Percentiles rank a stretch among this genome's conserved stretches.
phyloP scores from a whole-genome alignment of 2,113 vertebrate genomes.

The Cyrtonyx montezumae region DNA sequence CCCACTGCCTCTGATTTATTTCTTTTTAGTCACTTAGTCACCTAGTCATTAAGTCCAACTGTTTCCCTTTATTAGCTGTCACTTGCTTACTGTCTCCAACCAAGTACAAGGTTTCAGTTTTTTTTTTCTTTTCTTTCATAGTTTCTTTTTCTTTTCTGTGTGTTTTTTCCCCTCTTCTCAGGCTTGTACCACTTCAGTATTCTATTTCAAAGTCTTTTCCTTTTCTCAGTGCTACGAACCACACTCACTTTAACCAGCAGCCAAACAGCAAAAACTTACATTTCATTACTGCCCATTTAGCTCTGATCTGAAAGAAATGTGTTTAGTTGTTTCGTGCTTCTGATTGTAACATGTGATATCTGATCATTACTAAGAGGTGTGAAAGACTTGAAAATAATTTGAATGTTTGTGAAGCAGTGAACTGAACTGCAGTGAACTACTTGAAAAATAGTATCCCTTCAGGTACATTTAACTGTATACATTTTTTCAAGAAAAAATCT shows the following conservation, averaged over 20 bases:
- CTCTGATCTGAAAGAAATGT: not conserved
- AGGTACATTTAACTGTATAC: not conserved
- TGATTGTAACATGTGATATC: not conserved
- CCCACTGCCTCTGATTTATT: not conserved
- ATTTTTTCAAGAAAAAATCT: not conserved
- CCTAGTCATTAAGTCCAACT: not conserved
- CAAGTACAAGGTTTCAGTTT: not conserved
- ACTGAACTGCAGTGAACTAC: not conserved
- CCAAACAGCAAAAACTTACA: not conserved
- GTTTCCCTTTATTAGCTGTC: not conserved
- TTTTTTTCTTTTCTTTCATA: not conserved
- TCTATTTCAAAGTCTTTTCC: not conserved
- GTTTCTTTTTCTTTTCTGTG: not conserved
- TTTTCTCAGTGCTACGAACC: not conserved
- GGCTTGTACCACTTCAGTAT: not conserved
- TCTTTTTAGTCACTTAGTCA: not conserved
- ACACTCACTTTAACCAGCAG: not conserved
- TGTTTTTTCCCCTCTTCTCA: not conserved
- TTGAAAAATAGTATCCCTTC: not conserved
- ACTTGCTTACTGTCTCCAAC: not conserved
- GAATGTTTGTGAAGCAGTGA: not conserved
- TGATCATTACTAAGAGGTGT: not conserved
- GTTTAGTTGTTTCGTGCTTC: not conserved
- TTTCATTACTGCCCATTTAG: not conserved
- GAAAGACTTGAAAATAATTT: not conserved